Evolutionary conservation across 2,113 vertebrate genomes (phyloP).

Genomic region (Vimba vimba): DNA sequence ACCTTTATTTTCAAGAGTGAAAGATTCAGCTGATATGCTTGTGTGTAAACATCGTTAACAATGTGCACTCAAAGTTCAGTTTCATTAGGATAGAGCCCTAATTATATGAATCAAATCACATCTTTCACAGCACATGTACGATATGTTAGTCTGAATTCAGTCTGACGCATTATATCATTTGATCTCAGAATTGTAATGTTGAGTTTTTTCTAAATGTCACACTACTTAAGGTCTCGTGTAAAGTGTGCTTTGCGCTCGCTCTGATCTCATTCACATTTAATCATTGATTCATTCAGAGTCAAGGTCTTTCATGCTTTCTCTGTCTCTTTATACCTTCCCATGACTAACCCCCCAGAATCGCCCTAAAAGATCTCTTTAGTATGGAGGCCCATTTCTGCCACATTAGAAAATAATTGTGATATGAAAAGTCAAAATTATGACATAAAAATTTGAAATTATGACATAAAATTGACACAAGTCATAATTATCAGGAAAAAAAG

Average conservation of each 20-base stretch:
- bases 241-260: neutral
- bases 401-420: too few relatives aligned
- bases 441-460: too few relatives aligned
- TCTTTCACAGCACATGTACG: neutral
- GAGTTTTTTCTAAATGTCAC: neutral
- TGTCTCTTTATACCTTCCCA: neutral
- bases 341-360: neutral
- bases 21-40: neutral
- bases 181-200: neutral
- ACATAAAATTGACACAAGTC: too few relatives aligned
- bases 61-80: neutral
- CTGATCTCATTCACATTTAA: neutral
- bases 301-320: neutral
- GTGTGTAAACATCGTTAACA: conserved; percentile 5
- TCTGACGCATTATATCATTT: neutral
- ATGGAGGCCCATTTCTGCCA: too few relatives aligned
- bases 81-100: neutral
- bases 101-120: neutral
- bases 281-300: neutral
- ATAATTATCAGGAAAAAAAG: too few relatives aligned
- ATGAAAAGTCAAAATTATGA: too few relatives aligned
- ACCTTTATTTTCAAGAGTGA: too few relatives aligned
- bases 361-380: too few relatives aligned
- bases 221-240: neutral
- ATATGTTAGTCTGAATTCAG: neutral